A percentile compares a stretch with the other conserved stretches of the same genome.
These are phyloP conservation scores for Clusia tigrina DNA, from an alignment of 2,888 invertebrate genomes.

Conservation along the genomic window DNA sequence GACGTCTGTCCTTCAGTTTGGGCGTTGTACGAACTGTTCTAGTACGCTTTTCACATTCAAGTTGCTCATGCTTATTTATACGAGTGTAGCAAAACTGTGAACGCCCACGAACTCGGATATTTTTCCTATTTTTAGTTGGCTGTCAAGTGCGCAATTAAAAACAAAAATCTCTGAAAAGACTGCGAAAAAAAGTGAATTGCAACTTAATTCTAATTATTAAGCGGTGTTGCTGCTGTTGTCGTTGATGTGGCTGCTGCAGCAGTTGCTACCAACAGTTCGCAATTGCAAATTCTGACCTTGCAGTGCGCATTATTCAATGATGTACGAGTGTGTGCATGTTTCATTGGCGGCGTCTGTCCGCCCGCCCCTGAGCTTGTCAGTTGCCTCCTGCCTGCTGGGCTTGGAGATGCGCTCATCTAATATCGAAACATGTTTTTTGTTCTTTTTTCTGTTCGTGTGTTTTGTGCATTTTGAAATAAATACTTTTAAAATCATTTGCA, in stretches of 20 bases:
- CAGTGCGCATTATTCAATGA: neutral
- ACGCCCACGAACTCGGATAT: too few species aligned
- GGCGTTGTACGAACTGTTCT: too few species aligned
- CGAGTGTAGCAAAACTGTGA: too few species aligned
- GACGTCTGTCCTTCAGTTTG: too few species aligned
- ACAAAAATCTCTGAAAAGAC: neutral
- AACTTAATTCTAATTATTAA: too few species aligned
- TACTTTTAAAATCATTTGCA: neutral
- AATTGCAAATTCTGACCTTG: constrained; percentile 3
- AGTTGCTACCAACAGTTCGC: constrained; percentile 4
- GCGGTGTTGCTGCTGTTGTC: constrained; percentile 1
- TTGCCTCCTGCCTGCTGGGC: neutral
- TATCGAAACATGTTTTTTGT: neutral
- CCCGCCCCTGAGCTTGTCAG: neutral
- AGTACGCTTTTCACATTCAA: too few species aligned
- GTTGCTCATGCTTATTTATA: too few species aligned
- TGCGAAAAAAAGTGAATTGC: too few species aligned
- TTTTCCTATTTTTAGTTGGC: neutral
- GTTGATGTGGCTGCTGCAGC: neutral
- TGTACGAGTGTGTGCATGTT: neutral
- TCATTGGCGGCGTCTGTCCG: neutral
- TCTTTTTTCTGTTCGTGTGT: neutral
- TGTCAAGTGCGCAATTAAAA: neutral
- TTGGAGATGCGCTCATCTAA: constrained; percentile 12
- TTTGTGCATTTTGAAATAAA: neutral